Evolutionary conservation across 2,797 vertebrate genomes (phyloP).

Genomic region (Syngnathus acus): DNA sequence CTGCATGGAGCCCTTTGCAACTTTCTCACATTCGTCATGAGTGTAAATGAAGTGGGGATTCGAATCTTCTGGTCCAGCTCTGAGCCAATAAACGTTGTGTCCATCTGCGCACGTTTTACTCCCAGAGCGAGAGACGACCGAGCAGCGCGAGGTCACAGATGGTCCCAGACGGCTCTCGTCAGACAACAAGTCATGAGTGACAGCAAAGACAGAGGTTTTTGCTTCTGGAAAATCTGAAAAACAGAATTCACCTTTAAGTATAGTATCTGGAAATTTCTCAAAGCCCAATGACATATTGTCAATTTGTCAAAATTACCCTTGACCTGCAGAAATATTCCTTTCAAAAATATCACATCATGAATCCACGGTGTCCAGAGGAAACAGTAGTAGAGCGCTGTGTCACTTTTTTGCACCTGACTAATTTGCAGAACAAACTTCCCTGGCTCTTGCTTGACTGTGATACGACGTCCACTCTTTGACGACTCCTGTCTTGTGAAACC

Average conservation of each 20-base stretch:
- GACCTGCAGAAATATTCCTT: slow-evolving; percentile 22
- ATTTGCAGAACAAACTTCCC: slow-evolving; percentile 22
- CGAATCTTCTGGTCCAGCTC: slow-evolving; percentile 2
- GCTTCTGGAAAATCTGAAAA: slow-evolving; percentile 1
- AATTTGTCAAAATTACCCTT: slow-evolving; percentile 22
- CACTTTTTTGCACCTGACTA: slow-evolving; percentile 6
- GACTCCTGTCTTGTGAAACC: not conserved
- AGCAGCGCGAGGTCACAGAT: slow-evolving; percentile 29
- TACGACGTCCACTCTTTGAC: accelerated
- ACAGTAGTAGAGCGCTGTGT: slow-evolving; percentile 37
- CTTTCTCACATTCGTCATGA: slow-evolving; percentile 9
- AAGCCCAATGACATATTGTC: no score
- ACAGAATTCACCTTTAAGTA: not conserved
- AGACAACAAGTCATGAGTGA: not conserved
- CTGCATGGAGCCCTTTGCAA: not conserved
- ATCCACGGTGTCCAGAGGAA: not conserved
- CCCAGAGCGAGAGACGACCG: slow-evolving; percentile 12
- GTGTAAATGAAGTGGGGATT: slow-evolving; percentile 16
- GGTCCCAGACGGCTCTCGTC: slow-evolving; percentile 7
- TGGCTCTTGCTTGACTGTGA: not conserved
- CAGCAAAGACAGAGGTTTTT: not conserved
- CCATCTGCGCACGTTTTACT: not conserved
- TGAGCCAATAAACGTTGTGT: slow-evolving; percentile 21
- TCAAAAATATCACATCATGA: not conserved
- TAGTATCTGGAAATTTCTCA: not conserved